Conservation (phyloP, 2,888 invertebrate species). For the Papilio protenor region DNA sequence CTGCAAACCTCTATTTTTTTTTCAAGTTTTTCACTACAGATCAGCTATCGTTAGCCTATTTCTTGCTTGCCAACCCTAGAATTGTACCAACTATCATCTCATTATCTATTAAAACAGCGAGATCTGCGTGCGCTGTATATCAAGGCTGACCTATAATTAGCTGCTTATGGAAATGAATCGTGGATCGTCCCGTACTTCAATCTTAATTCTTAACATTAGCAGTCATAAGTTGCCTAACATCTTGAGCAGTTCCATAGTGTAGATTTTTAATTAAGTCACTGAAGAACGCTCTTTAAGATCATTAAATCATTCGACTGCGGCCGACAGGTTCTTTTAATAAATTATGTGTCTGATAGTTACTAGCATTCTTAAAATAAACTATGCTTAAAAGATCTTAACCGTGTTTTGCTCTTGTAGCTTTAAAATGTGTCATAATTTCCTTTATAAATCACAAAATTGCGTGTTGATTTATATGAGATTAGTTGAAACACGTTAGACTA, state of each 20-base stretch:
- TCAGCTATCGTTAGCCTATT: not conserved
- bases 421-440: not conserved
- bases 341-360: not conserved
- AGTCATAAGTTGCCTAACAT: no score
- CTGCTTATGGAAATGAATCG: not conserved
- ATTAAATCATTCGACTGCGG: no score
- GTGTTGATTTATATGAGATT: constrained; percentile 12
- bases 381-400: not conserved
- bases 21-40: no score
- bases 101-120: constrained; percentile 25
- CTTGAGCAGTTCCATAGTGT: no score
- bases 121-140: constrained; percentile 8
- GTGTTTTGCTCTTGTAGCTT: not conserved
- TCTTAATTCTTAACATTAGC: no score
- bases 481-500: not conserved
- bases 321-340: no score
- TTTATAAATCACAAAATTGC: not conserved
- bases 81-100: not conserved
- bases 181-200: not conserved
- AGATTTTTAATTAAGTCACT: no score
- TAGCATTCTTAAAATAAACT: not conserved
- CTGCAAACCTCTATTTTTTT: no score
- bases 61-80: constrained; percentile 13
- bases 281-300: no score
- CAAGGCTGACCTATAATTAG: not conserved